Conservation (phyloP, 1,140 invertebrate species). For the Eriocheir sinensis region DNA sequence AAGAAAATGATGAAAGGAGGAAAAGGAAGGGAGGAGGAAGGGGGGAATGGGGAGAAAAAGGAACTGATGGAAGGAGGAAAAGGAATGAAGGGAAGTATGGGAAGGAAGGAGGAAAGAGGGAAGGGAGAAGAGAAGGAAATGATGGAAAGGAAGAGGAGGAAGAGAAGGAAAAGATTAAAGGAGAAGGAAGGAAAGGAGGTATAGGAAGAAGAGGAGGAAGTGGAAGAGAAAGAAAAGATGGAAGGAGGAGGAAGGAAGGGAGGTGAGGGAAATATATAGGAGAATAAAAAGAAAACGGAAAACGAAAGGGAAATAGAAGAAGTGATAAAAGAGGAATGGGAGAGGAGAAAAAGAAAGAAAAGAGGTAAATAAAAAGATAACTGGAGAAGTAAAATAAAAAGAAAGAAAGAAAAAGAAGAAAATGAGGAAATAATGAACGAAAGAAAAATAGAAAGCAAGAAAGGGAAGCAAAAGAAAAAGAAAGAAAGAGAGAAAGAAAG, state of each 20-base stretch:
- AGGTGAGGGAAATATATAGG: background rate
- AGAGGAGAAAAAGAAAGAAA: background rate
- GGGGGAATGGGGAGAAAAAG: background rate
- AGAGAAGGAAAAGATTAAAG: background rate
- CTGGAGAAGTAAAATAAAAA: background rate
- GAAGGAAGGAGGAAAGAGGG: background rate
- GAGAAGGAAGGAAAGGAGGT: background rate
- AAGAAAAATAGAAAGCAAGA: background rate
- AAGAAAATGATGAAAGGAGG: background rate
- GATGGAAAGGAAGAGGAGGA: background rate
- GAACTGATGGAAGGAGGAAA: background rate
- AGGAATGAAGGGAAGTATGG: background rate
- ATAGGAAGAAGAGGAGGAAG: background rate
- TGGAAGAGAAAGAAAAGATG: background rate
- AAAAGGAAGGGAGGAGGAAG: background rate
- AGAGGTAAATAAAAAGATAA: background rate
- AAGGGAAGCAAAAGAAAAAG: too few relatives aligned
- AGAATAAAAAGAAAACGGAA: background rate
- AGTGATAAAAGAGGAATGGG: background rate
- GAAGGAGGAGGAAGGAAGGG: background rate
- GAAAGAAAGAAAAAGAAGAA: background rate
- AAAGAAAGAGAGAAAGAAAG: constrained; percentile 26
- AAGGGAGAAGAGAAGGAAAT: background rate
- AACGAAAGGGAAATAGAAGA: background rate
- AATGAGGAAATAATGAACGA: background rate